phyloP scores from a whole-genome alignment of 2,113 vertebrate species.

The Nematolebias whitei region DNA sequence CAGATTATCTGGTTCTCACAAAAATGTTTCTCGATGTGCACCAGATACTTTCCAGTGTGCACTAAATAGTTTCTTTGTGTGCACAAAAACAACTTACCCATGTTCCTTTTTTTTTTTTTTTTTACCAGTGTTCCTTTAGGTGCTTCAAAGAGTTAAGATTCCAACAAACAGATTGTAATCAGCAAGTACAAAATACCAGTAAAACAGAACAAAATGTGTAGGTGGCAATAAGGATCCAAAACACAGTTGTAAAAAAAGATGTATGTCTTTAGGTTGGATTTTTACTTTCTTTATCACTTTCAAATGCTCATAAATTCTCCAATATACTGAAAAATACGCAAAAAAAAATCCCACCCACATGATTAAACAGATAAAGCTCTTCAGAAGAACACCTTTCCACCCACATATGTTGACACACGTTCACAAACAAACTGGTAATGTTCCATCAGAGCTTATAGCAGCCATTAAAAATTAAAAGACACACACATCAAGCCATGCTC shows the following conservation, averaged over 20 bases:
- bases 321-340: conserved; percentile 58
- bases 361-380: conserved; percentile 72
- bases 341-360: conserved; percentile 63
- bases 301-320: conserved; percentile 51
- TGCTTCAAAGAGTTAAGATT: background rate
- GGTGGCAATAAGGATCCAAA: background rate
- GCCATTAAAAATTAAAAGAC: conserved; percentile 61
- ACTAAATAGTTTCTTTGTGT: too few relatives aligned
- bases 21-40: too few relatives aligned
- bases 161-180: conserved; percentile 21
- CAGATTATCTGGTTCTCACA: too few relatives aligned
- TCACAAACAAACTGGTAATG: conserved; percentile 71
- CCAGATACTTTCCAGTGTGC: too few relatives aligned
- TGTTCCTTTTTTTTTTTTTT: too few relatives aligned
- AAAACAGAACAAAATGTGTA: conserved; percentile 10
- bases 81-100: too few relatives aligned
- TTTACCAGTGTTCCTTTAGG: too few relatives aligned
- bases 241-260: conserved; percentile 5
- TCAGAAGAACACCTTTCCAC: conserved; percentile 73
- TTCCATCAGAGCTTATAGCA: conserved; percentile 73
- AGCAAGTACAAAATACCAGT: conserved; percentile 10
- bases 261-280: conserved; percentile 36
- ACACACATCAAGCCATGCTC: conserved; percentile 43
- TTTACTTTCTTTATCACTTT: conserved; percentile 54
- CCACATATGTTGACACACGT: conserved; percentile 73